Evolutionary conservation across 2,888 invertebrate species (phyloP), one percentile per base, ranked within the genome.

Genomic region (Cerastis rubricosa): DNA sequence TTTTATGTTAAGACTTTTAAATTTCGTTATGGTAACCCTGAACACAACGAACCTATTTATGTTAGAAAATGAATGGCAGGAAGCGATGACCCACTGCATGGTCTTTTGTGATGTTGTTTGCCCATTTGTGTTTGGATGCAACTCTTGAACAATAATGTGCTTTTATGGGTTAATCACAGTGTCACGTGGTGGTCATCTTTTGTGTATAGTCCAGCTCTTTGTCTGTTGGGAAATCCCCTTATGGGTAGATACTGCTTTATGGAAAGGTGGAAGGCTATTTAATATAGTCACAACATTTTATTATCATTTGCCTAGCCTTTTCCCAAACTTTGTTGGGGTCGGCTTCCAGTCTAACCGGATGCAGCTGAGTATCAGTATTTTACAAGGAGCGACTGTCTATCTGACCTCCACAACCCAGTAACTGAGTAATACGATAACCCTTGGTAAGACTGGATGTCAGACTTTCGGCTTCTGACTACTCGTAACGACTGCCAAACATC

Each of bases 1-100:
- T 14, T 40, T 17, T 61, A n/a, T 40, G 14, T 40, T 2, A n/a
- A 12, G n/a, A 63, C 12, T 22, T 63, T 22, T 0, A 35, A 40
- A n/a, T n/a, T 64, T 64, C n/a, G 43, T 25, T 17, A 25, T 43
- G 43, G n/a, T 43, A 64, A 25, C 64, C 64, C 64, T 64, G n/a
- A n/a, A 14, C 66, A 80, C 59, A 57, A 72, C 67, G 65, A 70
- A 64, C 47, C 40, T 68, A 84, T 86, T 84, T 78, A 54, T 70
- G 51, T 71, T 43, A 67, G 57, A 67, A 70, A 70, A 76, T 84
- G 84, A 86, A 88, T 88, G 76, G 61, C 88, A 84, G 87, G 88
- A 87, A 79, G 70, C 72, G 54, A 81, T 79, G 88, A 64, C 74
- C 76, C 66, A 81, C 22, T 86, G 81, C 35, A 49, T 74, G 68